Evolutionary conservation across 2,888 invertebrate genomes (phyloP).

Genomic region (Thymelicus acteon): DNA sequence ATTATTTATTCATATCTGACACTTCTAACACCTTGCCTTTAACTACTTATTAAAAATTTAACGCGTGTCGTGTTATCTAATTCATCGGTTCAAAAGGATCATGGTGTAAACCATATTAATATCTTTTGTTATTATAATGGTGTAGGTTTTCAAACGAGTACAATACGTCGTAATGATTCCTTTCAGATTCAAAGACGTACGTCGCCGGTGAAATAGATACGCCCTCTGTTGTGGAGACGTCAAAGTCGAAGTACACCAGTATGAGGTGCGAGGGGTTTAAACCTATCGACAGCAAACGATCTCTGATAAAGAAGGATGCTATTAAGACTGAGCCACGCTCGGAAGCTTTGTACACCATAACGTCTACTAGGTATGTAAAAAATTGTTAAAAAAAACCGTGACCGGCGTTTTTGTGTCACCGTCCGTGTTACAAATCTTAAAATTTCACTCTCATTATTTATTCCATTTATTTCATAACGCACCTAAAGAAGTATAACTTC

Average conservation of each 20-base stretch:
- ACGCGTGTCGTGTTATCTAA: background rate
- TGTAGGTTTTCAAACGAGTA: background rate
- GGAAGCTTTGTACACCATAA: conserved; percentile 70
- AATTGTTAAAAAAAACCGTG: too few relatives aligned
- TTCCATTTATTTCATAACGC: too few relatives aligned
- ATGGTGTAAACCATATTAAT: too few relatives aligned
- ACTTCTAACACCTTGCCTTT: too few relatives aligned
- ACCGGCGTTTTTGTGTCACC: too few relatives aligned
- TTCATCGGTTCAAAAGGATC: background rate
- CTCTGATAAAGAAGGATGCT: conserved; percentile 62
- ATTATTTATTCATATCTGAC: too few relatives aligned
- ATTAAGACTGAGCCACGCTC: conserved; percentile 59
- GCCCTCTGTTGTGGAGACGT: background rate
- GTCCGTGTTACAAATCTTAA: too few relatives aligned
- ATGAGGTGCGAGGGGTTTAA: conserved; percentile 27
- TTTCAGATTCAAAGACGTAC: conserved; percentile 21
- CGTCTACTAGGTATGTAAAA: conserved; percentile 65
- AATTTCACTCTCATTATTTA: too few relatives aligned
- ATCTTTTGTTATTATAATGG: background rate
- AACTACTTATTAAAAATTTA: too few relatives aligned
- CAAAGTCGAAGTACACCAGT: conserved; percentile 11
- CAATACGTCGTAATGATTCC: conserved; percentile 7
- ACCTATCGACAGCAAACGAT: conserved; percentile 50
- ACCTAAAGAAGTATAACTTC: too few relatives aligned
- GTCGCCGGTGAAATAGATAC: background rate